These are phyloP conservation scores for Thalpophila matura DNA, from an alignment of 2,888 invertebrate species.

Conservation along the genomic window DNA sequence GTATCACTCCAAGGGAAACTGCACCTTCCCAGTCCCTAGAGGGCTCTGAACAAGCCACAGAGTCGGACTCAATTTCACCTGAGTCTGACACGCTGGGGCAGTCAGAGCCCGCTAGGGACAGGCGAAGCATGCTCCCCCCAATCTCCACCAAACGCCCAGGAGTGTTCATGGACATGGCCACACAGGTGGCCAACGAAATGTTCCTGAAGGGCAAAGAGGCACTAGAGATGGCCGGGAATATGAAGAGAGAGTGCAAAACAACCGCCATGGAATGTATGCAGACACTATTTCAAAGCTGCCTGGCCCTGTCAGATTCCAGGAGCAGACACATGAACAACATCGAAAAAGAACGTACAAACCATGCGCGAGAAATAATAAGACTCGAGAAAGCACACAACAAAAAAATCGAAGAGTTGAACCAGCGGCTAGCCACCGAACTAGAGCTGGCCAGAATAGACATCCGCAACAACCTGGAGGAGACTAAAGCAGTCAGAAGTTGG, in stretches of 20 bases:
- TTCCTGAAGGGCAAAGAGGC: slow-evolving; percentile 45
- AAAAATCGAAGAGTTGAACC: background rate
- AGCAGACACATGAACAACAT: slow-evolving; percentile 34
- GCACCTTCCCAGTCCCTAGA: no score
- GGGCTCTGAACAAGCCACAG: background rate
- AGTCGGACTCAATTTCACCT: background rate
- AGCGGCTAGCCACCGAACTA: background rate
- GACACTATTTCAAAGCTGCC: slow-evolving; percentile 39
- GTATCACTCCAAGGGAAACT: no score
- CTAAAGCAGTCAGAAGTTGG: background rate
- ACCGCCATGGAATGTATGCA: slow-evolving; percentile 43
- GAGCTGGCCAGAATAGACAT: background rate
- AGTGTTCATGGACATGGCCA: slow-evolving; percentile 23
- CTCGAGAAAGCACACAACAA: background rate
- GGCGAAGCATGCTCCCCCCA: background rate
- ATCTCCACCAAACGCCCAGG: background rate
- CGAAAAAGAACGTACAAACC: slow-evolving; percentile 44
- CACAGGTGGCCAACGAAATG: slow-evolving; percentile 36
- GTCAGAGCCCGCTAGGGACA: background rate
- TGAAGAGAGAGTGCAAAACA: slow-evolving; percentile 50
- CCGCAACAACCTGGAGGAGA: background rate
- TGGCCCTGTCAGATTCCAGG: slow-evolving; percentile 53
- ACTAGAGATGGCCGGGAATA: slow-evolving; percentile 49
- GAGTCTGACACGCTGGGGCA: no score
- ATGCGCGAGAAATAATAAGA: slow-evolving; percentile 6